These are phyloP conservation scores for Mustela erminea DNA, from an alignment of 2,797 vertebrate species.

Conservation along the genomic window DNA sequence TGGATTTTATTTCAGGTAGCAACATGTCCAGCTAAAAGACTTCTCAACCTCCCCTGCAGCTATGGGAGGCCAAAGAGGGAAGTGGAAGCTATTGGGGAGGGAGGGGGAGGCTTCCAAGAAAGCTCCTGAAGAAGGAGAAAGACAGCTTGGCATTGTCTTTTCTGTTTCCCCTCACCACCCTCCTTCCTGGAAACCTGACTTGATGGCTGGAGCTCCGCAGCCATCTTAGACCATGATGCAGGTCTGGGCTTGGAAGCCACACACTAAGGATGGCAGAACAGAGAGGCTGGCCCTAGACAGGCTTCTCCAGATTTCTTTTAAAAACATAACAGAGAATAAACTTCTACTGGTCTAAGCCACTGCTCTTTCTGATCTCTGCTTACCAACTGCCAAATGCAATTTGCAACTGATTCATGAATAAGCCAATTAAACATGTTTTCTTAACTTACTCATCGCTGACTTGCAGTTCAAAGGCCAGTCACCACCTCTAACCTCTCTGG, in stretches of 20 bases:
- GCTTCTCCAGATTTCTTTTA: background rate
- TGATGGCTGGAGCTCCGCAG: background rate
- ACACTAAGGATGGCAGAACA: background rate
- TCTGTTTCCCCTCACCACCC: background rate
- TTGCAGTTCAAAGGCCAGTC: slow-evolving; percentile 36
- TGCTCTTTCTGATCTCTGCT: slow-evolving; percentile 14
- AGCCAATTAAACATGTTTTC: slow-evolving; percentile 2
- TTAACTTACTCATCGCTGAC: slow-evolving; percentile 15
- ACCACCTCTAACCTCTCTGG: background rate
- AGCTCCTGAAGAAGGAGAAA: background rate
- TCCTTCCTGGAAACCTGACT: background rate
- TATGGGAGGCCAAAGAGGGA: background rate
- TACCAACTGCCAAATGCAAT: background rate
- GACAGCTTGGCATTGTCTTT: background rate
- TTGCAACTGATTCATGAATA: background rate
- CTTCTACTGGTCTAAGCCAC: background rate
- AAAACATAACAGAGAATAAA: background rate
- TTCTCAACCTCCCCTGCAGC: background rate
- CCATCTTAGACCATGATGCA: background rate
- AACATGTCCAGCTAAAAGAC: background rate
- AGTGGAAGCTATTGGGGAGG: background rate
- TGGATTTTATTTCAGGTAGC: background rate
- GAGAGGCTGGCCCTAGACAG: background rate
- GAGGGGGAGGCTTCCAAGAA: background rate
- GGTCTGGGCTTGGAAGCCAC: background rate